A percentile compares a stretch with the other conserved stretches of the same genome.
Conservation (phyloP, 2,888 invertebrate species). For the Stegophylla sp. region DNA sequence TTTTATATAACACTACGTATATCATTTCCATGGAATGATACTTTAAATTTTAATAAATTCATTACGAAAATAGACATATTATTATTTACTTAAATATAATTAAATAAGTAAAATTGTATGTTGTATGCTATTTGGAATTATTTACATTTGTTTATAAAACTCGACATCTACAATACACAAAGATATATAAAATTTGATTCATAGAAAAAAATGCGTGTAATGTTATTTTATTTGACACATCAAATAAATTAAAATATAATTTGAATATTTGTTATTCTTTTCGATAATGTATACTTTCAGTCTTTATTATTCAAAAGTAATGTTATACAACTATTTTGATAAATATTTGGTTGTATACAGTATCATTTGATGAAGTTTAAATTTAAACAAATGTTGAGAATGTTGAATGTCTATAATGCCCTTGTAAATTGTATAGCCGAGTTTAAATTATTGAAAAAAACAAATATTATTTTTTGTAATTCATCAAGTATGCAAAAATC, state of each 20-base stretch:
- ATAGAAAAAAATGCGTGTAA: background rate
- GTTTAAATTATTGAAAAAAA: slow-evolving; percentile 24
- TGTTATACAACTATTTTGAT: slow-evolving; percentile 3
- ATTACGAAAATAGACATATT: slow-evolving; percentile 22
- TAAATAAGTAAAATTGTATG: slow-evolving; percentile 39
- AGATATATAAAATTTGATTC: slow-evolving; percentile 28
- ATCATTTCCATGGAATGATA: slow-evolving; percentile 34
- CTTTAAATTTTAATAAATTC: slow-evolving; percentile 10
- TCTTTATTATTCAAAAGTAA: slow-evolving; percentile 40
- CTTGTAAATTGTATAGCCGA: slow-evolving; percentile 50
- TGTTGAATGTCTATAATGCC: slow-evolving; percentile 5
- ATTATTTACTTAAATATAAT: background rate
- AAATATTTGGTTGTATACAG: slow-evolving; percentile 19
- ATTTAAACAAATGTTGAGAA: slow-evolving; percentile 23
- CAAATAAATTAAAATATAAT: slow-evolving; percentile 23
- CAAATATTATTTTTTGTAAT: slow-evolving; percentile 54
- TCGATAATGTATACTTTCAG: slow-evolving; percentile 34
- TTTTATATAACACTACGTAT: slow-evolving; percentile 12
- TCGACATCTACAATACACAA: slow-evolving; percentile 41
- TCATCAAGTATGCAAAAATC: slow-evolving; percentile 60
- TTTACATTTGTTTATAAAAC: slow-evolving; percentile 44
- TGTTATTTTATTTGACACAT: slow-evolving; percentile 1
- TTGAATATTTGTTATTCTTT: background rate
- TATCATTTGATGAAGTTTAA: slow-evolving; percentile 11
- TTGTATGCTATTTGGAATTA: slow-evolving; percentile 27